phyloP scores from a whole-genome alignment of 1,140 invertebrate genomes.

The Gryllus bimaculatus region DNA sequence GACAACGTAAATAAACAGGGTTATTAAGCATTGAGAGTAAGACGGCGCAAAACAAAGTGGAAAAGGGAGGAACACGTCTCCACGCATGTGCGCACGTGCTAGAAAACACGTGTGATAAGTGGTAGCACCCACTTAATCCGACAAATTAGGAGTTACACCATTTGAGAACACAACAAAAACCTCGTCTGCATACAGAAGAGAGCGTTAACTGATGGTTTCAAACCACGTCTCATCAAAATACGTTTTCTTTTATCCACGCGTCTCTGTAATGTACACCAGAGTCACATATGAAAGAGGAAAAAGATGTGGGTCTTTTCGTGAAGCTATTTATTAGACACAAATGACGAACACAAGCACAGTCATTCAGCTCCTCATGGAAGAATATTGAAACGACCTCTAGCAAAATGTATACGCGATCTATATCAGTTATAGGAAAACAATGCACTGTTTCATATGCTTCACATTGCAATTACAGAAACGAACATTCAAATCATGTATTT shows the following conservation, averaged over 20 bases:
- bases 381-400: too few species aligned
- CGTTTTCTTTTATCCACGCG: not conserved
- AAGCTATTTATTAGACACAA: too few species aligned
- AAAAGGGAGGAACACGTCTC: not conserved
- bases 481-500: too few species aligned
- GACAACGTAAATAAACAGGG: too few species aligned
- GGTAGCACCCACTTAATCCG: not conserved
- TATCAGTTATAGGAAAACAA: too few species aligned
- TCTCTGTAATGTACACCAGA: not conserved
- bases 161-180: not conserved
- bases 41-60: not conserved
- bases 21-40: not conserved
- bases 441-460: too few species aligned
- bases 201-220: not conserved
- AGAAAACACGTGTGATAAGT: not conserved
- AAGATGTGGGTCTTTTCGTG: not conserved
- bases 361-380: too few species aligned
- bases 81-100: not conserved
- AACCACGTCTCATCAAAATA: constrained; percentile 4
- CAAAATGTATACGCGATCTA: too few species aligned
- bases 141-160: not conserved
- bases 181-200: not conserved
- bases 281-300: not conserved
- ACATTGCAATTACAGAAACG: too few species aligned
- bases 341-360: too few species aligned